A percentile compares a stretch with the other conserved stretches of the same genome.
These are phyloP conservation scores for Cromileptes altivelis DNA, from an alignment of 2,113 vertebrate genomes.

Conservation along the genomic window DNA sequence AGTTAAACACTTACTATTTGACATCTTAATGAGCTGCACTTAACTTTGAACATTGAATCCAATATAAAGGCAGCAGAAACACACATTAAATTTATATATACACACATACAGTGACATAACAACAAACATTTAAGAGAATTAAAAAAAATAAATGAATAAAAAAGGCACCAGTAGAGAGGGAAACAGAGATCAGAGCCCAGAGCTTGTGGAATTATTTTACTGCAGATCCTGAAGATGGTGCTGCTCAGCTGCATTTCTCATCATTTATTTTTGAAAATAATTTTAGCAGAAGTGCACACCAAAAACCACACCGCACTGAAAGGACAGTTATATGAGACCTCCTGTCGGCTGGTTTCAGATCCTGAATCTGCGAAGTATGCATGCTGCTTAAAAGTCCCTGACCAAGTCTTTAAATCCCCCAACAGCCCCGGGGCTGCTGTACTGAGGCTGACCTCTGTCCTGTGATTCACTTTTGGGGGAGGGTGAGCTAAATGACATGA, in stretches of 20 bases:
- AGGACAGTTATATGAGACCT: neutral
- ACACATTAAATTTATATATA: neutral
- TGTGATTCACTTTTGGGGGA: slow-evolving; percentile 10
- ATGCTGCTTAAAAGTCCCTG: slow-evolving; percentile 1
- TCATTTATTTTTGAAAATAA: neutral
- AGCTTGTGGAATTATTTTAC: slow-evolving; percentile 15
- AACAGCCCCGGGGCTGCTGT: neutral
- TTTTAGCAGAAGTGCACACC: neutral
- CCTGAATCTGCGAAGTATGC: neutral
- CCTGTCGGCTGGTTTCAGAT: slow-evolving; percentile 12
- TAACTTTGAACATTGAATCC: neutral
- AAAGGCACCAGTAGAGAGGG: neutral
- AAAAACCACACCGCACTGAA: too few relatives aligned
- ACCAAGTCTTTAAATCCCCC: slow-evolving; percentile 11
- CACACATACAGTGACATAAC: neutral
- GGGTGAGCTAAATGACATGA: neutral
- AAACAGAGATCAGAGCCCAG: slow-evolving; percentile 10
- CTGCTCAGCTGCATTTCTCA: slow-evolving; percentile 36
- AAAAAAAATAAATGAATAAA: neutral
- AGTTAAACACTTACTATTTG: neutral
- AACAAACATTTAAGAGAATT: neutral
- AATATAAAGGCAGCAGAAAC: neutral
- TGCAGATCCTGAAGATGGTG: slow-evolving; percentile 53
- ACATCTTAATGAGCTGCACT: neutral
- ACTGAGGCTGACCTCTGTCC: slow-evolving; percentile 40